phyloP scores from a whole-genome alignment of 1,140 invertebrate genomes.

The Oedothorax gibbosus region DNA sequence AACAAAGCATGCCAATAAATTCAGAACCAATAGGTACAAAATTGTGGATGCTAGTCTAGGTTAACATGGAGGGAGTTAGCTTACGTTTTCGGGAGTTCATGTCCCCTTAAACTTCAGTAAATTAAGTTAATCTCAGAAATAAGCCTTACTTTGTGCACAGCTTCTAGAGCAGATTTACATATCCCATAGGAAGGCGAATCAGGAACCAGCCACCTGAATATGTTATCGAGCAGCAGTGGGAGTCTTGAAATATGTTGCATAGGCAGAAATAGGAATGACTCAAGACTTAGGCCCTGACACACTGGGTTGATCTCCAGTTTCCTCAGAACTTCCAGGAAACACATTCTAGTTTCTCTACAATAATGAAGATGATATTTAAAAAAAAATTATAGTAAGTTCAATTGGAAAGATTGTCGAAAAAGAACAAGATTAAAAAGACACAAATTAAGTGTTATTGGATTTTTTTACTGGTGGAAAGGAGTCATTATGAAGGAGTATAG shows the following conservation, averaged over 20 bases:
- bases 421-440: neutral
- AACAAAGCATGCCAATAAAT: too few species aligned
- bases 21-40: too few species aligned
- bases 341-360: conserved; percentile 74
- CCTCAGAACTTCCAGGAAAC: conserved; percentile 74
- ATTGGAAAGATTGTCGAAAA: conserved; percentile 1
- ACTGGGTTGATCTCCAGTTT: conserved; percentile 81
- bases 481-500: too few species aligned
- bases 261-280: conserved; percentile 94
- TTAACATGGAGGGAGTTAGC: too few species aligned
- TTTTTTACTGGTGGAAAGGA: too few species aligned
- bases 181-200: conserved; percentile 76
- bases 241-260: conserved; percentile 95
- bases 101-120: too few species aligned
- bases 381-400: neutral
- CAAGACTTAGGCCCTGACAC: conserved; percentile 87
- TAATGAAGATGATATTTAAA: neutral
- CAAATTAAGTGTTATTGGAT: conserved; percentile 1
- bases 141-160: conserved; percentile 76
- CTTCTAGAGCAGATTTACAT: conserved; percentile 82
- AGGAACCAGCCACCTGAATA: conserved; percentile 80
- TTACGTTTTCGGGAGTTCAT: too few species aligned
- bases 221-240: conserved; percentile 89
- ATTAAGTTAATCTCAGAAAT: neutral
- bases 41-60: too few species aligned